Evolutionary conservation across 2,888 invertebrate species (phyloP), one percentile per base, ranked within the genome.

Genomic region (Cylindroiulus punctatus): DNA sequence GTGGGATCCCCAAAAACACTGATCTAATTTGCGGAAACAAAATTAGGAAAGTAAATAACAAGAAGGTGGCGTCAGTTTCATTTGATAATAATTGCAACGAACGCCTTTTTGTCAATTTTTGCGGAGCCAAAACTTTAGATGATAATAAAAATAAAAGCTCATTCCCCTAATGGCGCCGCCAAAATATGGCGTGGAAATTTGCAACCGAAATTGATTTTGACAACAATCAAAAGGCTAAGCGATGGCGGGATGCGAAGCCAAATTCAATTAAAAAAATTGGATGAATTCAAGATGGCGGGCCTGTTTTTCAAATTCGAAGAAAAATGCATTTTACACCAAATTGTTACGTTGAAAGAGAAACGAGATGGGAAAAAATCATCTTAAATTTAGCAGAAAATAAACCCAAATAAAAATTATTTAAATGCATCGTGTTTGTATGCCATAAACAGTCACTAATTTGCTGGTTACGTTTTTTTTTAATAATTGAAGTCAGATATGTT

Each of bases 71-170:
- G 44, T 30, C 14, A 76, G 22, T 65, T 65, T 65, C 57, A 65
- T 22, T n/a, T 76, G 17, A 76, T 76, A 30, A 76, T 76, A 44
- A 44, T 44, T 44, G 44, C 44, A 14, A 12, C 1, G 14, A 30
- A n/a, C 3, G 52, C 19, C 17, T 19, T 52, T n/a, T 52, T n/a
- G 52, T n/a, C 17, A 52, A 52, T 52, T 52, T n/a, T 52, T n/a
- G 19, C 17, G 19, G 19, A 1, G 1, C 19, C 52, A 17, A 52
- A 52, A 52, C 52, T 52, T 1, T 10, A 14, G 22, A 76, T 76
- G 76, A 76, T 76, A 76, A 76, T 26, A 76, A 30, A 76, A 76
- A 76, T 76, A 30, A 76, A 76, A 76, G 22, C 76, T 76, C 76
- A 76, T 76, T 76, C 22, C 76, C 76, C 76, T 76, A 76, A 76